Base-by-base conservation (phyloP, 2,113 vertebrate genomes). In the Pelecanoides urinatrix region DNA sequence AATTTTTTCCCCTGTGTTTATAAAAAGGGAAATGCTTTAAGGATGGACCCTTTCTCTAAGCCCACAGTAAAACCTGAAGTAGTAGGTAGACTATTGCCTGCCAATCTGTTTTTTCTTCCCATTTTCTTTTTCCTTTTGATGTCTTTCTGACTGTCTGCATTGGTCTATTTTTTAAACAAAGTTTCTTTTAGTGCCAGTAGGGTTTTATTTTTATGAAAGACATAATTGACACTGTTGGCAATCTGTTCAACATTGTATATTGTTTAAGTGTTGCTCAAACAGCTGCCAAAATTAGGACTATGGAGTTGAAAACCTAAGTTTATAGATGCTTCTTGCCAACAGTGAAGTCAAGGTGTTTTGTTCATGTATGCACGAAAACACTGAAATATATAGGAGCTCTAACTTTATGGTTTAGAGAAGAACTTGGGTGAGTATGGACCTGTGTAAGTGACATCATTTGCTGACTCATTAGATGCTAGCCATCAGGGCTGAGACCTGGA, bases 61-160 rank as follows among this genome's bases (percentile, higher is more conserved):
- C 22, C 27, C 26, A 80, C 61, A 53, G 68, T 1, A 8, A 79
- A 92, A 73, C 25, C 38, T 76, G 5, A 47, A 75, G 21, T 36
- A 73, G 45, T 18, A 86, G 52, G 15, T 47, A 36, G 50, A 45
- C 14, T 44, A 73, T 80, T 90, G 74, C 8, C 8, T 88, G n/a
- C 23, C 66, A 63, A 2, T 79, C 62, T 85, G 9, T 36, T 75
- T 72, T 71, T 55, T 34, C 25, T 77, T 63, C 21, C 40, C 4
- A 6, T 70, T 90, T 88, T 68, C 9, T 80, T 89, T 92, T 81
- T 84, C 29, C 16, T 88, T 93, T 94, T 74, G 42, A 71, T 71
- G 32, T 61, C 30, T 49, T 84, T 50, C 38, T 86, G 67, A 36
- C 47, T 87, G 10, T 67, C 34, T 65, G 7, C 30, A 16, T 61